Evolutionary conservation across 2,888 invertebrate species (phyloP), one percentile per base, ranked within the genome.

Genomic region (Lasioglossum morio): DNA sequence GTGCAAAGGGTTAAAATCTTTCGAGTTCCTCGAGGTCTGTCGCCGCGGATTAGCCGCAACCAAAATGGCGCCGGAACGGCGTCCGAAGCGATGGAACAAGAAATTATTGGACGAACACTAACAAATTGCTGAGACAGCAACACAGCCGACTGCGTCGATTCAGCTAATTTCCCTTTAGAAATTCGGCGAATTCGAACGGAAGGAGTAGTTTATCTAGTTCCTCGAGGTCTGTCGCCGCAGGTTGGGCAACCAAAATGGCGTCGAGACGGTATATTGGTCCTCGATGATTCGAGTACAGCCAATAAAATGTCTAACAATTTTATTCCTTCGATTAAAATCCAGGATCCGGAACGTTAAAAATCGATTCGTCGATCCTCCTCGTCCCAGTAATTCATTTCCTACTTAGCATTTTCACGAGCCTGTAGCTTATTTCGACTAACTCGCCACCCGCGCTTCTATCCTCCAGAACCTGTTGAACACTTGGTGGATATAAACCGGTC

Each of bases 401-500:
- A 72, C 48, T 48, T 34, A 48, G 34, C 72, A 48, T 30, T 72
- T 48, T 30, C 72, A 19, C 72, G 46, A 72, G 72, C 72, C 72
- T 72, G 72, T 72, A 66, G 66, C 66, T 66, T 66, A 72, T 30
- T 48, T 48, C 72, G 48, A 48, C 23, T 72, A 48, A 75, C 77
- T 88, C 76, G 79, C 69, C 77, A 66, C 46, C 53, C 60, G 57
- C 66, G 73, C 83, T 77, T 79, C 84, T 57, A 69, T 83, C 77
- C 79, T 85, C 80, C 77, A 85, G 88, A 91, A 93, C 91, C 88
- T 91, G 90, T 89, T 94, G 94, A 94, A 94, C 94, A 94, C 94
- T 93, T 94, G 93, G 94, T 94, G 94, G 94, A 94, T 94, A 90
- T 91, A 66, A 66, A 88, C 85, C 90, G 78, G 81, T 69, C 63